Evolutionary conservation across 2,113 vertebrate species (phyloP).

Genomic region (Sarotherodon lohbergeri): DNA sequence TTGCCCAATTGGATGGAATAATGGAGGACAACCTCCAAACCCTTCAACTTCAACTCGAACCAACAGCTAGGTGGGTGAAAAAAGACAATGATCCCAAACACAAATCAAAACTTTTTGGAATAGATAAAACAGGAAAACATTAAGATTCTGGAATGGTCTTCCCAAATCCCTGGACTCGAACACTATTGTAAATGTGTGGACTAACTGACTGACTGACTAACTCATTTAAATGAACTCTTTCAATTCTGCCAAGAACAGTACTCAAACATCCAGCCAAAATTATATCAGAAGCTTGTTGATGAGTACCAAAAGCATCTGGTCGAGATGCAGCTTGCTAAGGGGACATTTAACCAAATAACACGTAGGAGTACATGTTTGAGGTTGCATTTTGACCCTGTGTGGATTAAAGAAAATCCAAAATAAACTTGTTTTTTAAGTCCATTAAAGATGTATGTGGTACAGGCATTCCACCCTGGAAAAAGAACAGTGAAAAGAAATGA

Average conservation of each 20-base stretch:
- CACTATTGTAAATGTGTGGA: background rate
- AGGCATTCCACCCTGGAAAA: rapidly evolving
- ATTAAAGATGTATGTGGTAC: background rate
- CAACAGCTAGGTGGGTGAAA: background rate
- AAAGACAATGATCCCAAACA: background rate
- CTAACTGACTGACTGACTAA: background rate
- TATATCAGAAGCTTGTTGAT: background rate
- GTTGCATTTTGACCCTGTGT: background rate
- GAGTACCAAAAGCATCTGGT: background rate
- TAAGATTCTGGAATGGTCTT: background rate
- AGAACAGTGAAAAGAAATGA: background rate
- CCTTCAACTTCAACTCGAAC: background rate
- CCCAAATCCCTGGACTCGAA: rapidly evolving
- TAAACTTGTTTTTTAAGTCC: background rate
- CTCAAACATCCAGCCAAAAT: background rate
- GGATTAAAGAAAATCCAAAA: background rate
- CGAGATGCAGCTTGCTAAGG: background rate
- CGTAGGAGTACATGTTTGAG: rapidly evolving
- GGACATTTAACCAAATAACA: background rate
- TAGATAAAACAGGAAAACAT: background rate
- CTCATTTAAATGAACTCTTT: background rate
- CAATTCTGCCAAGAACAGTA: background rate
- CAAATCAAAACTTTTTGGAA: background rate
- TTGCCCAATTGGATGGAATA: background rate
- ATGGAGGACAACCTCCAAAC: background rate